Base-by-base conservation (phyloP, 2,113 vertebrate genomes). In the Triplophysa tibetana region DNA sequence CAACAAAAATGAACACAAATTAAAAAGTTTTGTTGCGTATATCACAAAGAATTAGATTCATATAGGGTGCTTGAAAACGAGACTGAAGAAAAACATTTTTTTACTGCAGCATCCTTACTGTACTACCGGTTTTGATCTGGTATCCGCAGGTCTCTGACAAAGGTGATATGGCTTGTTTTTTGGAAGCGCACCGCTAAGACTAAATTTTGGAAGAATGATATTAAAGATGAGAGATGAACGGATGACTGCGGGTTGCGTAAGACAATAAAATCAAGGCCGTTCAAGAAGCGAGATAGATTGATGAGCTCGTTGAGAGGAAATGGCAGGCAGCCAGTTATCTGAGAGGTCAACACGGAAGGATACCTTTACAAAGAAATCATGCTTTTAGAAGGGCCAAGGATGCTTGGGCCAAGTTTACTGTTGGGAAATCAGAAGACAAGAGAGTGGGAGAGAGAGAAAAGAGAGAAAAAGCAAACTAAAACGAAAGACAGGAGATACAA, bases 201-300 rank as follows among this genome's bases (percentile, higher is more conserved):
- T 87, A 88, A 89, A 90, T 90, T 88, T 80, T 90, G 86, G 88
- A 88, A 88, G 89, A 86, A 89, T 89, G 88, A 89, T 88, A 90
- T 90, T 90, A 91, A 88, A 89, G 84, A 90, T 89, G 90, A 89
- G 88, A 88, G 87, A 91, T 89, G 88, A 89, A 87, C 14, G 43
- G 84, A 88, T 88, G 89, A 85, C 87, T 84, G 85, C 88, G 87
- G 86, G 81, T 85, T 88, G 81, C 86, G 87, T 88, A 90, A 91
- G 88, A 92, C 90, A 90, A 92, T 91, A 91, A 92, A 91, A 91
- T 89, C 88, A 91, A 91, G 91, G 90, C 91, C 88, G 86, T 89
- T 87, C 89, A 88, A 91, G 88, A 91, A 87, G 84, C 83, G 77
- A 88, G 90, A 92, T 89, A 90, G 89, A 92, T 93, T 89, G 90